Conservation (phyloP, 2,797 vertebrate species). For the Propithecus deckenii region DNA sequence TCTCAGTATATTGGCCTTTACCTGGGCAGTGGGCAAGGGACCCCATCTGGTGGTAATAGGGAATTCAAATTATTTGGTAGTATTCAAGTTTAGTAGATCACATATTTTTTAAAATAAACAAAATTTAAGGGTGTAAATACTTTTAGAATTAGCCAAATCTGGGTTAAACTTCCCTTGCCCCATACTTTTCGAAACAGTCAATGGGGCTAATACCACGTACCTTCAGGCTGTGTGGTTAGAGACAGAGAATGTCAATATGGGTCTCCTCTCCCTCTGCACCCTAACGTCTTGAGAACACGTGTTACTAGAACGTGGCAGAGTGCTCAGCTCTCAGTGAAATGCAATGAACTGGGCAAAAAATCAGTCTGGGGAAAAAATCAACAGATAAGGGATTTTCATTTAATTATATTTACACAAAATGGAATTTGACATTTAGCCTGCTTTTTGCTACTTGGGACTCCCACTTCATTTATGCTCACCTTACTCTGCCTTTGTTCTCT, state of each 20-base stretch:
- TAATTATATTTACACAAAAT: constrained; percentile 6
- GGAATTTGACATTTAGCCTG: background rate
- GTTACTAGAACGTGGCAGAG: background rate
- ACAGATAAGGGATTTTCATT: background rate
- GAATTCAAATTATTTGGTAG: background rate
- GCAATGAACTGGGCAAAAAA: background rate
- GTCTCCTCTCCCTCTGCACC: background rate
- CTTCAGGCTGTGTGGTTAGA: background rate
- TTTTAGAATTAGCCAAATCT: constrained; percentile 27
- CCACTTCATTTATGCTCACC: background rate
- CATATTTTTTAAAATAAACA: background rate
- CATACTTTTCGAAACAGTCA: background rate
- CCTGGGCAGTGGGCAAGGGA: background rate
- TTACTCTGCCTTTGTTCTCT: background rate
- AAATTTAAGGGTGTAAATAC: constrained; percentile 24
- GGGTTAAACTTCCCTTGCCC: background rate
- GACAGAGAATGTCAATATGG: background rate
- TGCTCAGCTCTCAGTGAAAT: background rate
- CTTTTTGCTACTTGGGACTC: background rate
- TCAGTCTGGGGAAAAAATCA: background rate
- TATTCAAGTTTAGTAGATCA: background rate
- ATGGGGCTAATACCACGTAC: background rate
- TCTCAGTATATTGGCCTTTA: background rate
- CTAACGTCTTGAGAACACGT: background rate
- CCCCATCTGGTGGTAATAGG: background rate